These are phyloP conservation scores for Arothron firmamentum DNA, from an alignment of 2,113 vertebrate genomes.

Conservation along the genomic window DNA sequence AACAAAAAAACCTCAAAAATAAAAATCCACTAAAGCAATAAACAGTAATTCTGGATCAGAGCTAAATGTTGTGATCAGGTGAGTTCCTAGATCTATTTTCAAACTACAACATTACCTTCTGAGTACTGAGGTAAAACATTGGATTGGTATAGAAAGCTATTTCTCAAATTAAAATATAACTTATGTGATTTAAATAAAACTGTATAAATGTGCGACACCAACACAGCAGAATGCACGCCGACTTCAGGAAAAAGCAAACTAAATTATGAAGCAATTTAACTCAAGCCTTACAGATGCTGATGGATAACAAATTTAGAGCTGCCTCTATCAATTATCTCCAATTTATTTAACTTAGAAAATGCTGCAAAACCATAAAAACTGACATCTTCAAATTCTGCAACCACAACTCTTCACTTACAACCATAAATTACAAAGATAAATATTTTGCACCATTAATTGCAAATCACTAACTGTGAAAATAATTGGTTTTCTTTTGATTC, in stretches of 20 bases:
- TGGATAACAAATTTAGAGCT: slow-evolving; percentile 1
- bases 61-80: slow-evolving; percentile 27
- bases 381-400: not conserved
- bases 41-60: slow-evolving; percentile 14
- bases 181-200: slow-evolving; percentile 52
- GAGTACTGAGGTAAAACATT: slow-evolving; percentile 66
- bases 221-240: slow-evolving; percentile 37
- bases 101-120: slow-evolving; percentile 52
- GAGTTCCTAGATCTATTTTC: slow-evolving; percentile 28
- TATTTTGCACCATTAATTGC: not conserved
- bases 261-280: not conserved
- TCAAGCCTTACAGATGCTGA: slow-evolving; percentile 6
- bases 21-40: not conserved
- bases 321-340: not conserved
- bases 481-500: not conserved
- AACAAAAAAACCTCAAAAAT: too few relatives aligned
- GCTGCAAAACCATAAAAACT: not conserved
- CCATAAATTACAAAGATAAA: not conserved
- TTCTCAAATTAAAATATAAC: slow-evolving; percentile 40
- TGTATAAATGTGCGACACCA: slow-evolving; percentile 41
- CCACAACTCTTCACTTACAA: not conserved
- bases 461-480: not conserved
- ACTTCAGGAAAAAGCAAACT: slow-evolving; percentile 8
- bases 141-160: slow-evolving; percentile 36
- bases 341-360: not conserved